Conservation (phyloP, 2,113 vertebrate genomes). For the Saguinus midas region DNA sequence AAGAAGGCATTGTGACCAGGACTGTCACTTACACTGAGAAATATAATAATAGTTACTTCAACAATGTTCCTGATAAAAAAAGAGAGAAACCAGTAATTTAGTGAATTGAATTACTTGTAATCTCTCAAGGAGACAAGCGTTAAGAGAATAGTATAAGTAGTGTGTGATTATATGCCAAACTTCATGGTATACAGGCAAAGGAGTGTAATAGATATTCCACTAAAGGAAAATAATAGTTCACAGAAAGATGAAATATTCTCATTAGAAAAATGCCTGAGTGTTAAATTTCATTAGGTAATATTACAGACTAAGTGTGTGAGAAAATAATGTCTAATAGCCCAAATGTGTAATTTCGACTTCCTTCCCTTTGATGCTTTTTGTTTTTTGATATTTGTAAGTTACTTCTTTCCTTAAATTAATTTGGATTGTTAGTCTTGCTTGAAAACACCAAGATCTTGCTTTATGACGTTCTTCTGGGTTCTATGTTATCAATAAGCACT, state of each 20-base stretch:
- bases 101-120: background rate
- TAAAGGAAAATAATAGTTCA: background rate
- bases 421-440: background rate
- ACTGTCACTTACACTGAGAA: background rate
- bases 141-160: background rate
- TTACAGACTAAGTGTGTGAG: background rate
- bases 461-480: background rate
- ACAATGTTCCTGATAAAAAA: background rate
- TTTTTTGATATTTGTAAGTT: slow-evolving; percentile 13
- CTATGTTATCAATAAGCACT: background rate
- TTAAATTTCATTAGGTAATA: slow-evolving; percentile 42
- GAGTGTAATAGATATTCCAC: background rate
- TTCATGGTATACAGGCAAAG: background rate
- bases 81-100: background rate
- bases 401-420: background rate
- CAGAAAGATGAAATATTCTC: background rate
- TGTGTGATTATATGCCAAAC: background rate
- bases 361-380: background rate
- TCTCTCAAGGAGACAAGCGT: slow-evolving; percentile 32
- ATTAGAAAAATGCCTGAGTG: background rate
- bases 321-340: background rate
- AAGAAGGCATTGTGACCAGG: background rate
- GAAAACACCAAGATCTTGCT: background rate
- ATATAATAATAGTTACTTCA: background rate
- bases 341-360: background rate